A percentile compares a stretch with the other conserved stretches of the same genome.
Conservation (phyloP, 2,888 invertebrate species). For the Polyommatus icarus region DNA sequence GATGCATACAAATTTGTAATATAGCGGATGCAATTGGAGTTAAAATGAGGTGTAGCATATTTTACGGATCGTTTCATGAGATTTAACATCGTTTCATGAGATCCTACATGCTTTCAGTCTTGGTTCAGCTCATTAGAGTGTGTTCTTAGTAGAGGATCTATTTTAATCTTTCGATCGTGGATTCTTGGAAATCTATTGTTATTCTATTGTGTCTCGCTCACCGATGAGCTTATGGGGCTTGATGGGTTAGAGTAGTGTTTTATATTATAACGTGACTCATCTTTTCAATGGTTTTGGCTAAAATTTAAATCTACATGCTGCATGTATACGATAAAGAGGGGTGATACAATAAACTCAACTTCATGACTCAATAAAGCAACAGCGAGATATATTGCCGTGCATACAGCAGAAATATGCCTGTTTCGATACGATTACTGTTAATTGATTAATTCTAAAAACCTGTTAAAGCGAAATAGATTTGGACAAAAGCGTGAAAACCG, state of each 20-base stretch:
- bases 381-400: background rate
- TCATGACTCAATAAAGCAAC: background rate
- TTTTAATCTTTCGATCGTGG: background rate
- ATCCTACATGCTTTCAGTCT: conserved; percentile 30
- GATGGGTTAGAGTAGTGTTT: background rate
- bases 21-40: background rate
- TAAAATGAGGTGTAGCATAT: background rate
- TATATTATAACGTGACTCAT: background rate
- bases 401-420: background rate
- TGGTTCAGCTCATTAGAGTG: background rate
- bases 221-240: too few relatives aligned
- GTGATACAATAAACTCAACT: background rate
- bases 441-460: background rate
- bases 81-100: conserved; percentile 23
- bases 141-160: background rate
- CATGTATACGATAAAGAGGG: background rate
- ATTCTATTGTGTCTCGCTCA: too few relatives aligned
- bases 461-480: background rate
- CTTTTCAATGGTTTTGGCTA: background rate
- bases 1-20: background rate
- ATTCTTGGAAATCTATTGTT: too few relatives aligned
- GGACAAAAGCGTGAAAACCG: background rate
- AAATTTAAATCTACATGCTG: background rate
- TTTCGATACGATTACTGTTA: background rate
- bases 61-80: conserved; percentile 25